Conservation (phyloP, 2,888 invertebrate species). For the Drosophila meridionalis region DNA sequence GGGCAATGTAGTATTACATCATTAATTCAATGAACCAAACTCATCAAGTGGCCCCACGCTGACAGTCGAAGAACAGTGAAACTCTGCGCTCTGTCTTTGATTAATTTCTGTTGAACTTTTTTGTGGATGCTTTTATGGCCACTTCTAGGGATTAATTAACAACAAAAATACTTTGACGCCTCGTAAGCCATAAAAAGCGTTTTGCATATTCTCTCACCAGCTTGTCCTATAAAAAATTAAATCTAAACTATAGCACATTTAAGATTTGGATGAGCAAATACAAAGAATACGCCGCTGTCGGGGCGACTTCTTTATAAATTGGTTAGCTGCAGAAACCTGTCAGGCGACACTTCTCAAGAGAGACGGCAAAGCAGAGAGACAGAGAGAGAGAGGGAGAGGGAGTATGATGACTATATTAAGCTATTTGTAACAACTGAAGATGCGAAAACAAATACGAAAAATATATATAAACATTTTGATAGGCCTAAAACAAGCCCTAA, state of each 20-base stretch:
- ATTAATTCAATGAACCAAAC: conserved; percentile 71
- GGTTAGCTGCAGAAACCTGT: conserved; percentile 36
- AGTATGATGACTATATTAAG: conserved; percentile 16
- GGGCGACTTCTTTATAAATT: conserved; percentile 11
- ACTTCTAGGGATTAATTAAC: conserved; percentile 57
- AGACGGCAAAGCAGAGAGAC: background rate
- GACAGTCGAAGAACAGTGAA: conserved; percentile 48
- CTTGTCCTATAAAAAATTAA: conserved; percentile 8
- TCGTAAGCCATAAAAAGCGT: conserved; percentile 51
- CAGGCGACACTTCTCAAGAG: conserved; percentile 24
- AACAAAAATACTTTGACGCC: conserved; percentile 58
- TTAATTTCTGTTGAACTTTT: conserved; percentile 41
- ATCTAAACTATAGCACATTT: conserved; percentile 9
- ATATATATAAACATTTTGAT: background rate
- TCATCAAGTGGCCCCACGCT: conserved; percentile 66
- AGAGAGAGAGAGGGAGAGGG: background rate
- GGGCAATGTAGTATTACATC: conserved; percentile 62
- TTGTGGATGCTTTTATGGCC: conserved; percentile 44
- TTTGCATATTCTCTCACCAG: conserved; percentile 40
- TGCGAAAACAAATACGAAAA: background rate
- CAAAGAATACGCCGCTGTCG: conserved; percentile 6
- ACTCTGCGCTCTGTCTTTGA: conserved; percentile 30
- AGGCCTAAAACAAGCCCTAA: background rate
- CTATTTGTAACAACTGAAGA: conserved; percentile 9
- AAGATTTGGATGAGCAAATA: background rate